Percentiles rank a stretch among this genome's conserved stretches.
These are phyloP conservation scores for Ptychoptera albimana DNA, from an alignment of 2,888 invertebrate species.

Conservation along the genomic window DNA sequence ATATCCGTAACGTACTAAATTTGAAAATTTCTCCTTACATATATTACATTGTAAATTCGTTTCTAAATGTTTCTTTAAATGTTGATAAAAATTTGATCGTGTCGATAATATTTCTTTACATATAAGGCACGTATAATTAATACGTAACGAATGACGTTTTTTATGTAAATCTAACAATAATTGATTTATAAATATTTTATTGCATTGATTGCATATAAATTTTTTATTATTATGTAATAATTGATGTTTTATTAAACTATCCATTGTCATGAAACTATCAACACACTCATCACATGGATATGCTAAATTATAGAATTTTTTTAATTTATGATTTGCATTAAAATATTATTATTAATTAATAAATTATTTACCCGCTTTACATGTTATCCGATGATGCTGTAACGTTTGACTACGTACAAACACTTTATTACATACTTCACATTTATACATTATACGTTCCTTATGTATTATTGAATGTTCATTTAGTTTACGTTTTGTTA, in stretches of 20 bases:
- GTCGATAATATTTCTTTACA: constrained; percentile 6
- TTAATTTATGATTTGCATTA: too few relatives aligned
- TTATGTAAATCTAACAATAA: constrained; percentile 2
- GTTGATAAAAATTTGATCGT: constrained; percentile 7
- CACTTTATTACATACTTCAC: constrained; percentile 6
- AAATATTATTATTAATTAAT: background rate
- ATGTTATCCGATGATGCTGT: constrained; percentile 6
- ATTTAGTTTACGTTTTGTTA: constrained; percentile 5
- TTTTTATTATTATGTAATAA: constrained; percentile 1
- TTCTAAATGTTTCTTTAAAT: constrained; percentile 7
- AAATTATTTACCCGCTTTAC: constrained; percentile 3
- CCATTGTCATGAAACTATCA: constrained; percentile 6
- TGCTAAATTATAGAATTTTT: too few relatives aligned
- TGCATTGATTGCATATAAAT: constrained; percentile 5
- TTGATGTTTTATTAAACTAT: constrained; percentile 4
- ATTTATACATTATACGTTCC: constrained; percentile 6
- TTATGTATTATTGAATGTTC: constrained; percentile 7
- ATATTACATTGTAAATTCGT: constrained; percentile 3
- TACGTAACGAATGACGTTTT: constrained; percentile 6
- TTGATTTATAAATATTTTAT: constrained; percentile 5
- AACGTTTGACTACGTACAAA: constrained; percentile 7
- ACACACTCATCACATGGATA: constrained; percentile 7
- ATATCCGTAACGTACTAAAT: constrained; percentile 6
- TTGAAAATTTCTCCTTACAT: constrained; percentile 5
- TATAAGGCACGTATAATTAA: constrained; percentile 7